Conservation (phyloP, 1,140 invertebrate species). For the Vollenhovia emeryi region DNA sequence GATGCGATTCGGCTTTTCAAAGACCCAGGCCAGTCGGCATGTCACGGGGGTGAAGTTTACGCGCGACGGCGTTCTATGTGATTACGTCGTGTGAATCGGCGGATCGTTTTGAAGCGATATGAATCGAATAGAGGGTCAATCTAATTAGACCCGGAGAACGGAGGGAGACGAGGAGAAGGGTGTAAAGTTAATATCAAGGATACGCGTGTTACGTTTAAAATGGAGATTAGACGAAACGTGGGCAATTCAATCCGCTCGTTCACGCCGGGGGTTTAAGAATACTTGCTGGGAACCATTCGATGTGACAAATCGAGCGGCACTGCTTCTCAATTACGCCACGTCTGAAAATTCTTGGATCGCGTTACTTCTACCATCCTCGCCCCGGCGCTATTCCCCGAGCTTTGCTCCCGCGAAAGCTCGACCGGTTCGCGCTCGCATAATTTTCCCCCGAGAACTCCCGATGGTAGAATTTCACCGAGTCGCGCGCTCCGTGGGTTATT, state of each 20-base stretch:
- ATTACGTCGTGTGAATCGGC: constrained; percentile 8
- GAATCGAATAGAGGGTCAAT: not conserved
- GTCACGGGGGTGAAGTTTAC: not conserved
- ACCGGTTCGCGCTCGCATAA: constrained; percentile 54
- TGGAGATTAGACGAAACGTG: not conserved
- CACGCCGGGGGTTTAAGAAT: constrained; percentile 5
- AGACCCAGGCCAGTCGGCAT: not conserved
- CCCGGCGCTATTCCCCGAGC: constrained; percentile 20
- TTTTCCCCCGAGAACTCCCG: constrained; percentile 42
- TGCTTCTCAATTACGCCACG: constrained; percentile 31
- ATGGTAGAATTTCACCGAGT: constrained; percentile 54
- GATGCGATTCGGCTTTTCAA: constrained; percentile 38
- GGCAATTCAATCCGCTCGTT: not conserved
- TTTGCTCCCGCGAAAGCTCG: constrained; percentile 32
- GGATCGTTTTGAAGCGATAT: not conserved
- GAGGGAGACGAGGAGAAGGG: not conserved
- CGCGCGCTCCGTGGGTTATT: constrained; percentile 73
- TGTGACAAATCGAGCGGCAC: constrained; percentile 40
- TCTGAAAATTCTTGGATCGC: constrained; percentile 57
- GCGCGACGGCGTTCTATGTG: not conserved
- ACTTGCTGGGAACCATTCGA: not conserved
- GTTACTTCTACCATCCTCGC: not conserved
- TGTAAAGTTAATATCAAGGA: not conserved
- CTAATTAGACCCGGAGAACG: not conserved
- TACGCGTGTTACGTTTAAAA: not conserved